Evolutionary conservation across 2,888 invertebrate genomes (phyloP), one percentile per base, ranked within the genome.

Genomic region (Boloria euphrosyne): DNA sequence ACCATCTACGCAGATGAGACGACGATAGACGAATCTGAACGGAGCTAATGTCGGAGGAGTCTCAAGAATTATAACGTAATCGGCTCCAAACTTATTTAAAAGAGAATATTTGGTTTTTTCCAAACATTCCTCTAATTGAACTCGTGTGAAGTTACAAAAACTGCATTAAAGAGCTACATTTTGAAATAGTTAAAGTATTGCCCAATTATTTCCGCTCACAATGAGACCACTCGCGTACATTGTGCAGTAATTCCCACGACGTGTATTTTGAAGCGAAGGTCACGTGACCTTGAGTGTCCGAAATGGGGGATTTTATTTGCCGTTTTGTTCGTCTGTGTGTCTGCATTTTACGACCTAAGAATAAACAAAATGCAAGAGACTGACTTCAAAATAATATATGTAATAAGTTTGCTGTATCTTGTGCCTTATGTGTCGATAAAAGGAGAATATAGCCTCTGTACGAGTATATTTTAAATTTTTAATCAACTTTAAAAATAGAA

Each of bases 241-340:
- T 70, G 68, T 68, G 22, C 52, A 54, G 47, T 60, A 54, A 62
- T 70, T 70, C 70, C 70, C 70, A 70, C 70, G 69, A 65, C 62
- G 62, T 65, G 58, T 63, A 63, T 67, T 67, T 60, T 65, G 51
- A 50, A 61, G 47, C 63, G 70, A 68, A 70, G 70, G 70, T 68
- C 68, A 51, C 62, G 62, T 61, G 66, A 70, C 70, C 70, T 70
- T 70, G 70, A 61, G 54, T 27, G 52, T 52, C 61, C 54, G 57
- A 62, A 66, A 60, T 31, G 58, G 67, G 65, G 44, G 55, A 59
- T 63, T 55, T 55, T 59, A 47, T 65, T 58, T 38, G 31, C 2
- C 31, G 31, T 65, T 59, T 59, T 49, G 49, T 50, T 49, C 17
- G 47, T 50, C 17, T 49, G 47, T 50, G 17, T 49, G 59, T 57